phyloP scores from a whole-genome alignment of 2,113 vertebrate species.

The Mustela lutreola region DNA sequence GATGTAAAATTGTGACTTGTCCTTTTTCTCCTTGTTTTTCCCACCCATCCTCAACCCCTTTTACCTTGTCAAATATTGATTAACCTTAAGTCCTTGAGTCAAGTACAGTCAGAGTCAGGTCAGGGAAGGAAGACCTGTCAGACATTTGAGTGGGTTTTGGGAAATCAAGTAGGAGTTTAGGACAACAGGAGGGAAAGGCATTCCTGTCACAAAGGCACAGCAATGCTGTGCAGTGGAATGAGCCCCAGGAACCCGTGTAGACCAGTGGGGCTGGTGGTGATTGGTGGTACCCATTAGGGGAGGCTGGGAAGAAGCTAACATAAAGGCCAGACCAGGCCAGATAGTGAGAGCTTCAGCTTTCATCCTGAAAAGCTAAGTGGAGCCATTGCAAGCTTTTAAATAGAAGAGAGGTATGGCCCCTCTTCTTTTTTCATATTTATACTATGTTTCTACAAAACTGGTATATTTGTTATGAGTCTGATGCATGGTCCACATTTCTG shows the following conservation, averaged over 20 bases:
- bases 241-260: accelerated
- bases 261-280: background rate
- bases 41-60: background rate
- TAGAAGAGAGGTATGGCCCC: background rate
- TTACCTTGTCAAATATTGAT: background rate
- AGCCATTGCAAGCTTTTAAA: background rate
- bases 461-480: background rate
- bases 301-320: background rate
- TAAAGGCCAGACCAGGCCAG: background rate
- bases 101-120: background rate
- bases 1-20: background rate
- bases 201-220: background rate
- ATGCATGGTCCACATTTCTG: background rate
- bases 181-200: background rate
- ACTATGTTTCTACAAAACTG: background rate
- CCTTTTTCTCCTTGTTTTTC: background rate
- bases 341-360: background rate
- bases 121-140: background rate
- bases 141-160: background rate
- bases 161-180: background rate
- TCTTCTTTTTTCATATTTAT: background rate
- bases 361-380: background rate
- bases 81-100: background rate
- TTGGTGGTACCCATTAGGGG: background rate
- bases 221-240: too few relatives aligned